These are phyloP conservation scores for Zaprionus bogoriensis DNA, from an alignment of 2,888 invertebrate genomes.

Conservation along the genomic window DNA sequence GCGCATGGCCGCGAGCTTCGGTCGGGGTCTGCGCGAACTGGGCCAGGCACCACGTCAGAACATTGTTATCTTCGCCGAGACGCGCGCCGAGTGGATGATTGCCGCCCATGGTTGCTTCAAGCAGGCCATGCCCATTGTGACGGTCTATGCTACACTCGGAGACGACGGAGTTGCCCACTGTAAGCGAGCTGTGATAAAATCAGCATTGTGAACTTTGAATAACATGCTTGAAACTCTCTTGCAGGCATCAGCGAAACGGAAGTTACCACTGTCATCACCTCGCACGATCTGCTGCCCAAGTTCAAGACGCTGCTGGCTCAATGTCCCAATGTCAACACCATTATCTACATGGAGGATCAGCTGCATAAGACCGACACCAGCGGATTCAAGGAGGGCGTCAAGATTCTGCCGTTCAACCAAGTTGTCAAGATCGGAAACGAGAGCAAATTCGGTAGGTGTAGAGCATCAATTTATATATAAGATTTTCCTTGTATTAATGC, in stretches of 20 bases:
- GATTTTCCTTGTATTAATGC: not conserved
- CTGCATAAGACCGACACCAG: slow-evolving; percentile 87
- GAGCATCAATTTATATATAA: too few species aligned
- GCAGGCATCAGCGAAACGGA: slow-evolving; percentile 95
- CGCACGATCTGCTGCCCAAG: slow-evolving; percentile 95
- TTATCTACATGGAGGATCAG: slow-evolving; percentile 95
- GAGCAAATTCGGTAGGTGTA: slow-evolving; percentile 83
- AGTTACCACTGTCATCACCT: slow-evolving; percentile 95
- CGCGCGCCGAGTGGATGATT: slow-evolving; percentile 98
- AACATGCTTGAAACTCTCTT: not conserved
- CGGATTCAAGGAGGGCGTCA: slow-evolving; percentile 89
- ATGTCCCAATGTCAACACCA: slow-evolving; percentile 89
- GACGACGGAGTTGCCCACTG: slow-evolving; percentile 98
- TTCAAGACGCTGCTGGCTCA: slow-evolving; percentile 90
- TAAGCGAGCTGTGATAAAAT: slow-evolving; percentile 38
- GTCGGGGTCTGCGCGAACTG: slow-evolving; percentile 91
- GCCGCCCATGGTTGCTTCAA: slow-evolving; percentile 98
- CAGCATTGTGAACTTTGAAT: not conserved
- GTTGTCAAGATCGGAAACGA: slow-evolving; percentile 85
- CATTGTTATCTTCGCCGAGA: slow-evolving; percentile 98
- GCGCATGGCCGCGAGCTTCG: slow-evolving; percentile 89
- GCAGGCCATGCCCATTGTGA: slow-evolving; percentile 96
- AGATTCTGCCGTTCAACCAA: slow-evolving; percentile 89
- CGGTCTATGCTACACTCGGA: slow-evolving; percentile 97
- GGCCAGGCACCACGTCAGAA: slow-evolving; percentile 89